Evolutionary conservation across 2,113 vertebrate genomes (phyloP), one percentile per base, ranked within the genome.

Genomic region (Phaethon lepturus): DNA sequence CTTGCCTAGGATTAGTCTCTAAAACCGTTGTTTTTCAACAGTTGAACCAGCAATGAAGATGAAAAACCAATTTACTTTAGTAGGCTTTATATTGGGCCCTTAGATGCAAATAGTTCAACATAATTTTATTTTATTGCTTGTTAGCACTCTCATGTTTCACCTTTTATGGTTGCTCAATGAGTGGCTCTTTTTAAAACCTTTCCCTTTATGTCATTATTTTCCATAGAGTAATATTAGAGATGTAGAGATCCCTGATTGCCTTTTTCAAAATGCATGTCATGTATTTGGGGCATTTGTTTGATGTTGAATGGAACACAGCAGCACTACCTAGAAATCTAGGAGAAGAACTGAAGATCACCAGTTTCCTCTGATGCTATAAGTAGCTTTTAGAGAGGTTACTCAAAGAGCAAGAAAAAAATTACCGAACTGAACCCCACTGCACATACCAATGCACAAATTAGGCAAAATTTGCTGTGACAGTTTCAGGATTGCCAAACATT

Each of bases 91-190:
- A 55, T 47, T 53, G 50, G 69, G 49, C 53, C 66, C 75, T 95
- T 86, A 47, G 49, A 82, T 69, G 60, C 58, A 89, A 95, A 91
- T 79, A 91, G 58, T 87, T 89, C 28, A 82, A 87, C n/a, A 47
- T 94, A 85, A 94, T 95, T 95, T 93, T 88, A 78, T 79, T 93
- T 96, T 94, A 97, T 87, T 91, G 55, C 86, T 86, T 95, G 76
- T 95, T 96, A 94, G n/a, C 58, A 47, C 62, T 91, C 89, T 90
- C 89, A 49, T 91, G 84, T 81, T 96, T 94, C 89, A 91, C 5
- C 33, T 60, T 71, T 95, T 76, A 86, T 0, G 7, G 69, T 66
- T 0, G 1, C 23, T 68, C 93, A 67, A 68, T 59, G 87, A 97
- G 44, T 64, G 38, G 53, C 86, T 87, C 84, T 91, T 95, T 97